phyloP scores from a whole-genome alignment of 2,888 invertebrate species.

The Drosophila recens region DNA sequence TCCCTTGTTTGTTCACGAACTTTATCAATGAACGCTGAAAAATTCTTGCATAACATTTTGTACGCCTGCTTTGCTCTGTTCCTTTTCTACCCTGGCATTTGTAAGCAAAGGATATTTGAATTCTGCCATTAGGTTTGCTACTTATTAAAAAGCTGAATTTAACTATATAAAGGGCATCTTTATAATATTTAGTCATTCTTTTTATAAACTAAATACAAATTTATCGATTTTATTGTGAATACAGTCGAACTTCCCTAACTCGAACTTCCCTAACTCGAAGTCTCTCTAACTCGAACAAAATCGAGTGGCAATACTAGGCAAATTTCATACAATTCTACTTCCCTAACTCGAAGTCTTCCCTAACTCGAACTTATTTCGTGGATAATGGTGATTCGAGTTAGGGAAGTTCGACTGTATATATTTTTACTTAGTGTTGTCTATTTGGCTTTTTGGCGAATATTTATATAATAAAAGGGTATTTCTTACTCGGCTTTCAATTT shows the following conservation, averaged over 20 bases:
- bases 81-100: conserved; percentile 6
- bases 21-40: conserved; percentile 68
- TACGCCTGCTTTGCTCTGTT: conserved; percentile 8
- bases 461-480: neutral
- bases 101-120: neutral
- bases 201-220: neutral
- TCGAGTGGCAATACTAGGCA: too few species aligned
- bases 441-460: neutral
- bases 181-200: neutral
- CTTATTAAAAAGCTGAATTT: too few species aligned
- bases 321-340: too few species aligned
- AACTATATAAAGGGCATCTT: too few species aligned
- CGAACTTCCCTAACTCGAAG: too few species aligned
- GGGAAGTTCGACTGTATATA: too few species aligned
- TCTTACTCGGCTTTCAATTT: neutral
- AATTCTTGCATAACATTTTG: conserved; percentile 65
- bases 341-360: too few species aligned
- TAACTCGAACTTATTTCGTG: too few species aligned
- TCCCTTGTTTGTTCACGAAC: conserved; percentile 56
- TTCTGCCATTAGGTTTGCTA: neutral
- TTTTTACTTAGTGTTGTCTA: neutral
- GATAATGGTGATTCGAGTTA: too few species aligned
- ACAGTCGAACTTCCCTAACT: too few species aligned
- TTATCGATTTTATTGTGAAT: too few species aligned
- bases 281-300: too few species aligned